Evolutionary conservation across 1,140 invertebrate genomes (phyloP).

Genomic region (Neodiprion pinetum): DNA sequence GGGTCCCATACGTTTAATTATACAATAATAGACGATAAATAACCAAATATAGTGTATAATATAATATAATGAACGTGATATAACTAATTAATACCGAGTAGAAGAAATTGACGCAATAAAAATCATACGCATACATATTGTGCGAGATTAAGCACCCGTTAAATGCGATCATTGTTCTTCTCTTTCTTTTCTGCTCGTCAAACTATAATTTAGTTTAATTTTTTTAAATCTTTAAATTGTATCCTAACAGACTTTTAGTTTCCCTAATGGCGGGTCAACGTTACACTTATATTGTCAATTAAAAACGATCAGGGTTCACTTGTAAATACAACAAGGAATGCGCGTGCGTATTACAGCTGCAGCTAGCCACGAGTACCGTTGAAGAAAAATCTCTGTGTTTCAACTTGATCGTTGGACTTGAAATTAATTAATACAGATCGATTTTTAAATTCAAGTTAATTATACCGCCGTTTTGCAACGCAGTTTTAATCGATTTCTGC

Average conservation of each 20-base stretch:
- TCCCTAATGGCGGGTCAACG: not conserved
- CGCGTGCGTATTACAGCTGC: too few species aligned
- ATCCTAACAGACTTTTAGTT: not conserved
- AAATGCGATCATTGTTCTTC: not conserved
- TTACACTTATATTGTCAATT: not conserved
- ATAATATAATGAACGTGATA: not conserved
- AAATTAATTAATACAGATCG: too few species aligned
- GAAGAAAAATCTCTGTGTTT: too few species aligned
- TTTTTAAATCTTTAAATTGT: not conserved
- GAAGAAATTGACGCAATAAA: not conserved
- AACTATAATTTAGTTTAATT: not conserved
- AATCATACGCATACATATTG: not conserved
- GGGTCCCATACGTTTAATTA: slow-evolving; percentile 1
- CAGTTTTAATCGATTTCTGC: not conserved
- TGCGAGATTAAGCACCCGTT: not conserved
- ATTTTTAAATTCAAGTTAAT: too few species aligned
- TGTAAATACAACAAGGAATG: not conserved
- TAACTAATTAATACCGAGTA: not conserved
- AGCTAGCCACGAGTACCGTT: too few species aligned
- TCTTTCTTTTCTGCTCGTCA: not conserved
- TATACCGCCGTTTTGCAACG: too few species aligned
- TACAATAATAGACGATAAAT: not conserved
- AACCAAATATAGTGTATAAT: not conserved
- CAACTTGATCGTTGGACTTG: too few species aligned
- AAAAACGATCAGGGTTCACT: not conserved